Percentiles rank a stretch among this genome's conserved stretches.
phyloP scores from a whole-genome alignment of 2,888 invertebrate species.

The Volucella inflata region DNA sequence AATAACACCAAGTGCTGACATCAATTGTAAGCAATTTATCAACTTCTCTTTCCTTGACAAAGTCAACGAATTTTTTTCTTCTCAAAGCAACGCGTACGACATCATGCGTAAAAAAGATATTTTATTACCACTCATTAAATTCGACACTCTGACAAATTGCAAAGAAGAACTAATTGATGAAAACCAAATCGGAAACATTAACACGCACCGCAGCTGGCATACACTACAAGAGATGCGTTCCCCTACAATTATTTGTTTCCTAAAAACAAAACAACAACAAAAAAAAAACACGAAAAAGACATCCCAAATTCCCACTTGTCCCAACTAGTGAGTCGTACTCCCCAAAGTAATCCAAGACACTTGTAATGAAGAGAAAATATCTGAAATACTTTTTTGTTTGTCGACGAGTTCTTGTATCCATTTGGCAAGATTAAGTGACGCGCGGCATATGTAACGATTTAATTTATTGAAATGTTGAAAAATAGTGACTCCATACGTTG shows the following conservation, averaged over 20 bases:
- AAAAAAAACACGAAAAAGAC: too few species aligned
- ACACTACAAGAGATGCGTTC: conserved; percentile 2
- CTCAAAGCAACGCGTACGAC: too few species aligned
- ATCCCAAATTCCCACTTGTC: conserved; percentile 45
- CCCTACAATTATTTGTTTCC: conserved; percentile 27
- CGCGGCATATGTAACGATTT: conserved; percentile 50
- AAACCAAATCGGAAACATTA: conserved; percentile 48
- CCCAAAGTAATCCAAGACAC: conserved; percentile 42
- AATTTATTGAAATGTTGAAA: conserved; percentile 67
- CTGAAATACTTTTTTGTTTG: not conserved
- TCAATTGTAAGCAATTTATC: too few species aligned
- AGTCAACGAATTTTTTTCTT: too few species aligned
- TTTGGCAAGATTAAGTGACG: conserved; percentile 60
- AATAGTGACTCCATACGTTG: conserved; percentile 26
- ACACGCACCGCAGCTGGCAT: conserved; percentile 54
- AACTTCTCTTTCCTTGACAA: too few species aligned
- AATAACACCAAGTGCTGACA: too few species aligned
- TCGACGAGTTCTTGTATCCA: conserved; percentile 12
- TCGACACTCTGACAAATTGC: conserved; percentile 57
- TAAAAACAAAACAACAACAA: conserved; percentile 6
- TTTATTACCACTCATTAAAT: conserved; percentile 34
- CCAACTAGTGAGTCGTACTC: conserved; percentile 17
- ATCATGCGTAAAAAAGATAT: conserved; percentile 12
- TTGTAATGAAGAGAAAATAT: conserved; percentile 52
- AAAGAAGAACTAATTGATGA: conserved; percentile 49